A percentile compares a stretch with the other conserved stretches of the same genome.
These are phyloP conservation scores for Agonopterix alstromeriana DNA, from an alignment of 2,888 invertebrate genomes.

Conservation along the genomic window DNA sequence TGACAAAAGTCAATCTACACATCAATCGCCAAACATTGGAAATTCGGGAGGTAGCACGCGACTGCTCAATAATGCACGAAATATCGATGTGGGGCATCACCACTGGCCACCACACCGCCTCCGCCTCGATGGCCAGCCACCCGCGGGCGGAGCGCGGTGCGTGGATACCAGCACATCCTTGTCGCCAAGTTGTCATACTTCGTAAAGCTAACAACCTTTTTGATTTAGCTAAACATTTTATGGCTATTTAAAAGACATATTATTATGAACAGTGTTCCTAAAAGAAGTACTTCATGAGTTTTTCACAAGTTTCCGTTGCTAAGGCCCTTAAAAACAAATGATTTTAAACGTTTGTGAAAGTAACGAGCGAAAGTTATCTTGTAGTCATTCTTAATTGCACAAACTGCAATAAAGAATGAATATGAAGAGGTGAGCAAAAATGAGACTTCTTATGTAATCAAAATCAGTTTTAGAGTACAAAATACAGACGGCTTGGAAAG, in stretches of 20 bases:
- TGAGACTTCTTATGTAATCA: no score
- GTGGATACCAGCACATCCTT: constrained; percentile 5
- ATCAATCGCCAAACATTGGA: constrained; percentile 76
- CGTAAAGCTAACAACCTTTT: no score
- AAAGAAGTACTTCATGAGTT: no score
- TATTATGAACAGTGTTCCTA: no score
- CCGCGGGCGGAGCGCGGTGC: constrained; percentile 2
- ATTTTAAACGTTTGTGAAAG: neutral
- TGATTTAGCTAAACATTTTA: no score
- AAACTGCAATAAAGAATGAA: no score
- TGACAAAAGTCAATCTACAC: constrained; percentile 77
- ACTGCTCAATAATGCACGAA: constrained; percentile 73
- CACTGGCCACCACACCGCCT: constrained; percentile 5
- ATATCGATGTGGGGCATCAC: constrained; percentile 74
- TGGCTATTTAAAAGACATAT: no score
- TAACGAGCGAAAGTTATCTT: neutral
- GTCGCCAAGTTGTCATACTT: no score
- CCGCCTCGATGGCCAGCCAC: neutral
- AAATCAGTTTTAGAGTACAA: neutral
- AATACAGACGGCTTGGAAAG: neutral
- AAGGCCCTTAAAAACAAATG: neutral
- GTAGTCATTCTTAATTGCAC: no score
- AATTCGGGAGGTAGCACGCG: constrained; percentile 73
- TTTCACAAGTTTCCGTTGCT: no score
- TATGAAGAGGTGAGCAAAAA: no score